These are phyloP conservation scores for Nipponia nippon DNA, from an alignment of 2,113 vertebrate genomes.

Conservation along the genomic window DNA sequence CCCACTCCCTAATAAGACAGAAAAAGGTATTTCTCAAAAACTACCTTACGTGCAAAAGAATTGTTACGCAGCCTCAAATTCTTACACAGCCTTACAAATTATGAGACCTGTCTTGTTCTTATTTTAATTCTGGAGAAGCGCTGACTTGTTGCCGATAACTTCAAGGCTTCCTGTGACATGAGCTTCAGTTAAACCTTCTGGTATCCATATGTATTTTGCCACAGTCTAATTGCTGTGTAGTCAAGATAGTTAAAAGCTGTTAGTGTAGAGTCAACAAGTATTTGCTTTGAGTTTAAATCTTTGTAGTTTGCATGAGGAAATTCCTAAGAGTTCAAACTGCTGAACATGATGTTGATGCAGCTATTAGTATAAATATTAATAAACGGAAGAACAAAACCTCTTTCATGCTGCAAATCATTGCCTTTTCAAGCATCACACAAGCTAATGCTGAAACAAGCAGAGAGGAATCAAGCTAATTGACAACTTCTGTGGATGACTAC, in stretches of 20 bases:
- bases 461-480: neutral
- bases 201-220: neutral
- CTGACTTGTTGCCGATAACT: neutral
- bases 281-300: neutral
- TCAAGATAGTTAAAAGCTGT: neutral
- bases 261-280: neutral
- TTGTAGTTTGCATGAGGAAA: neutral
- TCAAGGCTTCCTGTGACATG: rapidly evolving
- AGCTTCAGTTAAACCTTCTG: neutral
- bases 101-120: neutral
- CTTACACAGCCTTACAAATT: neutral
- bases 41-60: neutral
- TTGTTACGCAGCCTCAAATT: neutral
- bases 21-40: neutral
- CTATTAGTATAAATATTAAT: neutral
- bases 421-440: neutral
- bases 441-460: neutral
- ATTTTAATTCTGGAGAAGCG: neutral
- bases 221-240: neutral
- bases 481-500: neutral
- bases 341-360: neutral
- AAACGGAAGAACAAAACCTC: neutral
- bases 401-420: neutral
- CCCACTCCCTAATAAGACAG: neutral
- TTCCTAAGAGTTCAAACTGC: neutral